phyloP scores from a whole-genome alignment of 2,113 vertebrate genomes.

The Serilophus lunatus region DNA sequence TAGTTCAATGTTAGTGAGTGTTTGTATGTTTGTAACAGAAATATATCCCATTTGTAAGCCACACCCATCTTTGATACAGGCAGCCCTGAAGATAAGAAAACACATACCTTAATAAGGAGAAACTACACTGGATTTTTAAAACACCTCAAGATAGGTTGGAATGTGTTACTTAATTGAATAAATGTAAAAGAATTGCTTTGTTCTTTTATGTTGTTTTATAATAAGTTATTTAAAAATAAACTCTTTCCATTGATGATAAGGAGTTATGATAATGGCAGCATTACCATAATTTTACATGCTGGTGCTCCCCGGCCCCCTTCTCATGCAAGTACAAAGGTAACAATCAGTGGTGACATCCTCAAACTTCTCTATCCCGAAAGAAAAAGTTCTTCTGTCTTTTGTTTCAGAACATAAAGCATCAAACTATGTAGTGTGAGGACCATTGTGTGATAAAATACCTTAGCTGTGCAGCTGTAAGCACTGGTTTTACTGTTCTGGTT shows the following conservation, averaged over 20 bases:
- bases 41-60: not conserved
- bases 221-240: conserved; percentile 32
- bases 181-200: conserved; percentile 35
- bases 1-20: not conserved
- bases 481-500: not conserved
- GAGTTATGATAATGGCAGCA: not conserved
- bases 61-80: not conserved
- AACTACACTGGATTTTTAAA: conserved; percentile 19
- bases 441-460: not conserved
- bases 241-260: conserved; percentile 39
- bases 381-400: not conserved
- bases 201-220: conserved; percentile 18
- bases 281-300: not conserved
- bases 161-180: conserved; percentile 54
- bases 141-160: conserved; percentile 18
- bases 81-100: conserved; percentile 23
- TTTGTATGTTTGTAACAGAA: not conserved
- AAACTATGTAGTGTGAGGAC: not conserved
- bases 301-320: not conserved
- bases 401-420: not conserved
- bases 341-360: not conserved
- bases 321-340: not conserved
- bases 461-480: not conserved
- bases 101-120: conserved; percentile 63
- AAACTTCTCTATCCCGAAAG: not conserved